Conservation (phyloP, 2,113 vertebrate genomes). For the Sinocyclocheilus anshuiensis region DNA sequence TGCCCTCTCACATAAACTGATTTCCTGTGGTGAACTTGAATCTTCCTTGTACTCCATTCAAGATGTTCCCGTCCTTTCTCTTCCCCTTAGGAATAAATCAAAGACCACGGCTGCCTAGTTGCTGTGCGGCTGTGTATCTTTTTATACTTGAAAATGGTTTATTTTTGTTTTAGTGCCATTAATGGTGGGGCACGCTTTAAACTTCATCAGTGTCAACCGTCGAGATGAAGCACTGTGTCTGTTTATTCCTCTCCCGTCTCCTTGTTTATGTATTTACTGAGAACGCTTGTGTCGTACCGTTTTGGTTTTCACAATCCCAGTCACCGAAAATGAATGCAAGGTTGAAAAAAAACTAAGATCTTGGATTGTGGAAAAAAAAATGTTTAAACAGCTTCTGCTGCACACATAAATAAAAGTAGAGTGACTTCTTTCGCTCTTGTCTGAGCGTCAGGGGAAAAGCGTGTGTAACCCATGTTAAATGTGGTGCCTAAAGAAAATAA, state of each 20-base stretch:
- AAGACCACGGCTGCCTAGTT: slow-evolving; percentile 66
- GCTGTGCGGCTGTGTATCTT: slow-evolving; percentile 65
- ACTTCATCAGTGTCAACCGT: slow-evolving; percentile 62
- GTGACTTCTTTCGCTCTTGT: slow-evolving; percentile 62
- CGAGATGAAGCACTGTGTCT: slow-evolving; percentile 21
- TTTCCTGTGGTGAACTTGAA: slow-evolving; percentile 75
- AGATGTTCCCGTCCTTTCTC: slow-evolving; percentile 56
- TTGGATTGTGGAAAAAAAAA: slow-evolving; percentile 48
- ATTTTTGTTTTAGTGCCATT: slow-evolving; percentile 76
- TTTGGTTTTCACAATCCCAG: slow-evolving; percentile 51
- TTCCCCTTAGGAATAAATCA: slow-evolving; percentile 75
- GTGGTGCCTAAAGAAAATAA: too few relatives aligned
- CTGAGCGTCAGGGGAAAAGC: slow-evolving; percentile 63
- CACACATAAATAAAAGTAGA: slow-evolving; percentile 69
- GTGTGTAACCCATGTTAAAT: too few relatives aligned
- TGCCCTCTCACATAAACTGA: slow-evolving; percentile 77
- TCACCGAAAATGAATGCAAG: slow-evolving; percentile 62
- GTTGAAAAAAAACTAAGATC: slow-evolving; percentile 62
- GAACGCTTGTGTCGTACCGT: slow-evolving; percentile 43
- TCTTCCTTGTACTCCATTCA: slow-evolving; percentile 63
- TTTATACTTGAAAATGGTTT: slow-evolving; percentile 71
- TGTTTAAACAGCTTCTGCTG: slow-evolving; percentile 62
- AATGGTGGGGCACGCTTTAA: slow-evolving; percentile 67
- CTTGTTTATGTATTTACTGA: slow-evolving; percentile 31
- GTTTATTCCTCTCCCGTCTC: slow-evolving; percentile 36